Conservation (phyloP, 2,797 vertebrate genomes). For the Mallotus villosus region DNA sequence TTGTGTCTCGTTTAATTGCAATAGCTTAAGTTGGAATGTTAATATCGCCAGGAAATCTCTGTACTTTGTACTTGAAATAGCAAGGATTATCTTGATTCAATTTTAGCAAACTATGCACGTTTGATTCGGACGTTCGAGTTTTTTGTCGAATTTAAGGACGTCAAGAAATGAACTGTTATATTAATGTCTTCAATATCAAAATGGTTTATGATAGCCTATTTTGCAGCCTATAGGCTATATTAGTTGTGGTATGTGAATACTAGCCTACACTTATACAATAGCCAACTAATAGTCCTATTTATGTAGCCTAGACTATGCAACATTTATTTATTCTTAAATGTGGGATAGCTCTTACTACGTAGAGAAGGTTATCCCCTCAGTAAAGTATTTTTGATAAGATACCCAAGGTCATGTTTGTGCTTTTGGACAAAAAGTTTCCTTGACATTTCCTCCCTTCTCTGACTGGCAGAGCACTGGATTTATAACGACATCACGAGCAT, state of each 20-base stretch:
- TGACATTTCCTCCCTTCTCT: not conserved
- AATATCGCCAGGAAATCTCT: constrained; percentile 48
- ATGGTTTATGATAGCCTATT: not conserved
- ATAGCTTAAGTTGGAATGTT: constrained; percentile 64
- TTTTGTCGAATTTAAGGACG: constrained; percentile 2
- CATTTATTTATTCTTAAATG: not conserved
- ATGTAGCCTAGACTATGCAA: constrained; percentile 14
- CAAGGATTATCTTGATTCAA: constrained; percentile 31
- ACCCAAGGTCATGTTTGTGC: constrained; percentile 61
- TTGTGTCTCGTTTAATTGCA: constrained; percentile 64
- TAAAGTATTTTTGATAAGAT: constrained; percentile 26
- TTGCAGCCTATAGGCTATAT: not conserved
- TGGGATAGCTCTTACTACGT: not conserved
- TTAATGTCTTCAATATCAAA: constrained; percentile 3
- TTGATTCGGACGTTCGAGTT: not conserved
- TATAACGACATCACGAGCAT: constrained; percentile 61
- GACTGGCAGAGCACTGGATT: constrained; percentile 25
- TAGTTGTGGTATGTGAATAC: not conserved
- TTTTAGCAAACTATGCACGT: not conserved
- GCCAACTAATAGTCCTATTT: not conserved
- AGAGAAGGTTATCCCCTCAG: not conserved
- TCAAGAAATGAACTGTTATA: not conserved
- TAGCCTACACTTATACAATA: not conserved
- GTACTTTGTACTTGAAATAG: constrained; percentile 55
- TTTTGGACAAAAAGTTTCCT: constrained; percentile 2